phyloP scores from a whole-genome alignment of 2,888 invertebrate genomes.

The Mechanitis messenoides region DNA sequence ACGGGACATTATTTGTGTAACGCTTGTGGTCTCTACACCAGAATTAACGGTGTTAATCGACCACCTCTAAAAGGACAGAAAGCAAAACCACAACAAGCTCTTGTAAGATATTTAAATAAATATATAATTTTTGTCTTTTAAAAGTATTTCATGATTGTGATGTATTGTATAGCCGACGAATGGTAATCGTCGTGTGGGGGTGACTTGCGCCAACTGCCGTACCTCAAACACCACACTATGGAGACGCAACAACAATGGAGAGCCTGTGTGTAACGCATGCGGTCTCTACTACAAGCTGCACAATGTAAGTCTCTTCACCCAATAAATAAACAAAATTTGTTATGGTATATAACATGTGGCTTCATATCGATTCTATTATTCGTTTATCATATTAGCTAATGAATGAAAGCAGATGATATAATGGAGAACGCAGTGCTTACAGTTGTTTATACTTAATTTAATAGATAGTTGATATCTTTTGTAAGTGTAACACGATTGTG shows the following conservation, averaged over 20 bases:
- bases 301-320: constrained; percentile 71
- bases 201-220: constrained; percentile 96
- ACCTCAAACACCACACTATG: constrained; percentile 96
- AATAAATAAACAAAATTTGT: background rate
- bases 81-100: constrained; percentile 79
- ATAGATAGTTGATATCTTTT: constrained; percentile 27
- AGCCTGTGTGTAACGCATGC: constrained; percentile 99
- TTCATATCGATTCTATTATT: no score
- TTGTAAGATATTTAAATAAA: constrained; percentile 38
- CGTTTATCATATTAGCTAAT: constrained; percentile 5
- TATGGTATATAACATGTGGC: no score
- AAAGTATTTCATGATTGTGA: background rate
- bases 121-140: background rate
- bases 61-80: constrained; percentile 81
- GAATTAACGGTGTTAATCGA: constrained; percentile 84
- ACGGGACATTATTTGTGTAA: constrained; percentile 99
- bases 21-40: constrained; percentile 96
- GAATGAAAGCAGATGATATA: constrained; percentile 25
- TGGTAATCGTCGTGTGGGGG: constrained; percentile 81
- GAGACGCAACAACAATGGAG: constrained; percentile 95
- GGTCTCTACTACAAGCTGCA: constrained; percentile 96
- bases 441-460: constrained; percentile 15
- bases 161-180: constrained; percentile 62
- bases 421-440: constrained; percentile 13
- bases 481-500: constrained; percentile 29